These are phyloP conservation scores for Rousettus madagascariensis DNA, from an alignment of 2,797 vertebrate genomes.

Conservation along the genomic window DNA sequence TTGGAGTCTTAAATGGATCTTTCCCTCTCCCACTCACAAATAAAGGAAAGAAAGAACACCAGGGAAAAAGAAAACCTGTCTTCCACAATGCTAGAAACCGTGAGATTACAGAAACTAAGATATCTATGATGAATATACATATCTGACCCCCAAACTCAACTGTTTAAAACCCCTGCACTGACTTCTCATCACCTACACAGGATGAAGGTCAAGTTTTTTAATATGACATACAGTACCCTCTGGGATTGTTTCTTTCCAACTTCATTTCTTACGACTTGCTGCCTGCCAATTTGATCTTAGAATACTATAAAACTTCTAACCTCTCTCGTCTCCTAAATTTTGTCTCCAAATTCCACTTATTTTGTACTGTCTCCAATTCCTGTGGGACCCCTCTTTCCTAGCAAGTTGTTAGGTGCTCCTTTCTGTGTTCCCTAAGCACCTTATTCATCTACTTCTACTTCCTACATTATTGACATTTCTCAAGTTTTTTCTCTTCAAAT, in stretches of 20 bases:
- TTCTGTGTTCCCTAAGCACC: background rate
- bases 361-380: background rate
- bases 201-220: slow-evolving; percentile 13
- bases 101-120: background rate
- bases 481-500: background rate
- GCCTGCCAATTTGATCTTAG: background rate
- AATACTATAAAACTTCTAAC: background rate
- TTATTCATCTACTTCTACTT: background rate
- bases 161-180: background rate
- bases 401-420: background rate
- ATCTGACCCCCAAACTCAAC: background rate
- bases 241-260: background rate
- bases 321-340: background rate
- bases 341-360: background rate
- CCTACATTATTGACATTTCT: background rate
- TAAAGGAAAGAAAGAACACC: background rate
- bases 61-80: background rate
- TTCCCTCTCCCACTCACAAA: background rate
- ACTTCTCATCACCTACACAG: background rate
- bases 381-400: background rate
- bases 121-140: background rate
- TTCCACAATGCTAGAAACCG: background rate
- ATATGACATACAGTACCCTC: background rate
- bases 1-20: background rate
- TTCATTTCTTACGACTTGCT: slow-evolving; percentile 13